These are phyloP conservation scores for Fragum fragum DNA, from an alignment of 2,888 invertebrate genomes.

Conservation along the genomic window DNA sequence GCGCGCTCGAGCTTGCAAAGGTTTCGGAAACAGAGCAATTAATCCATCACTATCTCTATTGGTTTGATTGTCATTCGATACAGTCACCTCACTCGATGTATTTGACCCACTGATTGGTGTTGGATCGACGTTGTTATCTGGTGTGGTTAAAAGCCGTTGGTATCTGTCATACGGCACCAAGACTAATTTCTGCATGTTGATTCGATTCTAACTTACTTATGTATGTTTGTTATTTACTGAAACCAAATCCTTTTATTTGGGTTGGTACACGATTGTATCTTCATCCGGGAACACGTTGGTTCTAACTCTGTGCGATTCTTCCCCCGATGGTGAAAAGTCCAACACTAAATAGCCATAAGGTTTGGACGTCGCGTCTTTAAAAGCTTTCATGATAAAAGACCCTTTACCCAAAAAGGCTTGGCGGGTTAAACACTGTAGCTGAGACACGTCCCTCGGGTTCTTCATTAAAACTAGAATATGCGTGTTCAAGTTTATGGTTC, in stretches of 20 bases:
- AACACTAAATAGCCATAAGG: constrained; percentile 58
- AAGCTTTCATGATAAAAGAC: constrained; percentile 43
- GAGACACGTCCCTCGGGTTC: constrained; percentile 55
- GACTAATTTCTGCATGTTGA: constrained; percentile 36
- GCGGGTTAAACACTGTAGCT: constrained; percentile 51
- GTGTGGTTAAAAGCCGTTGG: constrained; percentile 22
- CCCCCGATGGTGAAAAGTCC: constrained; percentile 40
- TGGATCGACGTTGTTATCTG: background rate
- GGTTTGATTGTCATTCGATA: background rate
- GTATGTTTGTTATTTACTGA: constrained; percentile 1
- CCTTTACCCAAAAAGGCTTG: constrained; percentile 58
- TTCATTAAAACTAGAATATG: constrained; percentile 56
- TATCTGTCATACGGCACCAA: constrained; percentile 46
- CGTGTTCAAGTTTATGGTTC: constrained; percentile 56
- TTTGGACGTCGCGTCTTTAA: constrained; percentile 46
- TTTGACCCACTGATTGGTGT: background rate
- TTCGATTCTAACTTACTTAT: background rate
- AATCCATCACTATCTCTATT: constrained; percentile 5
- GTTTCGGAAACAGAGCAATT: constrained; percentile 11
- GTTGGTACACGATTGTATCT: constrained; percentile 48
- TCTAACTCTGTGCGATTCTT: constrained; percentile 44
- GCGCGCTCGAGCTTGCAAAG: background rate
- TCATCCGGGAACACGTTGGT: constrained; percentile 45
- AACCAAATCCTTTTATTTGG: background rate
- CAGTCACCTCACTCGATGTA: background rate